These are phyloP conservation scores for Thaumetopoea pityocampa DNA, from an alignment of 1,140 invertebrate genomes.

Conservation along the genomic window DNA sequence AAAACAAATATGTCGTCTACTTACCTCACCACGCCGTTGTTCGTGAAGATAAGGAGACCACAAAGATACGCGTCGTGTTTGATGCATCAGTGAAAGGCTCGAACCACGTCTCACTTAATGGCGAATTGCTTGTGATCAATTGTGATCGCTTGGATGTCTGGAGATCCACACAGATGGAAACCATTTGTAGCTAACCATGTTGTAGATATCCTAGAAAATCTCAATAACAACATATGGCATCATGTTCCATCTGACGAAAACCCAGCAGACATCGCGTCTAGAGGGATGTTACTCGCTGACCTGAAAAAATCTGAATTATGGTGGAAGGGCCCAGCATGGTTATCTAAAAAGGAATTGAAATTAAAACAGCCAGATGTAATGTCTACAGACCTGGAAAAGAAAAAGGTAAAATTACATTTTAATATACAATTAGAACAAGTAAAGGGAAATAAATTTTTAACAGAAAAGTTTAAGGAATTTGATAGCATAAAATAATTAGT, in stretches of 20 bases:
- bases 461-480: slow-evolving; percentile 44
- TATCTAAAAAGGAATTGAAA: slow-evolving; percentile 17
- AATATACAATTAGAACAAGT: background rate
- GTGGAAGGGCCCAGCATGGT: slow-evolving; percentile 11
- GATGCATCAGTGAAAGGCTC: no score
- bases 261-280: slow-evolving; percentile 3
- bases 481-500: slow-evolving; percentile 35
- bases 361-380: slow-evolving; percentile 11
- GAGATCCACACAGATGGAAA: slow-evolving; percentile 1
- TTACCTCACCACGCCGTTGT: no score
- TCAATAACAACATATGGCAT: background rate
- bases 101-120: no score
- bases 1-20: no score
- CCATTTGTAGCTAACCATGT: slow-evolving; percentile 5
- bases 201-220: background rate
- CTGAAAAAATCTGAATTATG: background rate
- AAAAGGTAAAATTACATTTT: slow-evolving; percentile 26
- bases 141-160: slow-evolving; percentile 6
- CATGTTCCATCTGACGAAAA: slow-evolving; percentile 5
- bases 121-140: no score
- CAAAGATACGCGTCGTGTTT: no score
- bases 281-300: background rate
- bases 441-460: background rate
- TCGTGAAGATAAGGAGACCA: no score
- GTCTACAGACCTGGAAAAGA: slow-evolving; percentile 20